These are phyloP conservation scores for Tetragnatha versicolor DNA, from an alignment of 1,140 invertebrate genomes.

Conservation along the genomic window DNA sequence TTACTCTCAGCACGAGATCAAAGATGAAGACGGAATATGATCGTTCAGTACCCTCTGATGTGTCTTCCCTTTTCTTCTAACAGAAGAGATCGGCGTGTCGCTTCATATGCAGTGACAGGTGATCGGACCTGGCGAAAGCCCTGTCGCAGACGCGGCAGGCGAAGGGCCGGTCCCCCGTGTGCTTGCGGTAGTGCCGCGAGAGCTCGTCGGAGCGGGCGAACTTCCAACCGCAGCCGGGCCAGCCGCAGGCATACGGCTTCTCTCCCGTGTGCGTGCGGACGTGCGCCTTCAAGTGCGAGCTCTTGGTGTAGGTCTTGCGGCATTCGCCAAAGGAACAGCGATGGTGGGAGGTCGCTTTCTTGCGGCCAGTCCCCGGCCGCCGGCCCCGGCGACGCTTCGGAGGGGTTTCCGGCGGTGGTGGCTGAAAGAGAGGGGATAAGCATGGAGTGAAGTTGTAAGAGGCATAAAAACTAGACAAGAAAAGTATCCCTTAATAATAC, in stretches of 20 bases:
- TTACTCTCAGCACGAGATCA: no score
- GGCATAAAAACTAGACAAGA: no score
- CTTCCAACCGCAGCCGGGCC: slow-evolving; percentile 83
- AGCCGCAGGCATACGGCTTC: slow-evolving; percentile 81
- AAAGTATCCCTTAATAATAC: no score
- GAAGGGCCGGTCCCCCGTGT: slow-evolving; percentile 66
- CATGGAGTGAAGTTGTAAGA: no score
- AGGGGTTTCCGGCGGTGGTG: slow-evolving; percentile 70
- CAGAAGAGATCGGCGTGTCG: slow-evolving; percentile 69
- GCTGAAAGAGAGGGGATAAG: no score
- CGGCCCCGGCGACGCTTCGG: slow-evolving; percentile 81
- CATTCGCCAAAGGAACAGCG: slow-evolving; percentile 64
- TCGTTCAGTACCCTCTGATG: no score
- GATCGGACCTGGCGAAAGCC: slow-evolving; percentile 76
- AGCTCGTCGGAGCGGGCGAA: slow-evolving; percentile 88
- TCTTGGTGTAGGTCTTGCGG: slow-evolving; percentile 69
- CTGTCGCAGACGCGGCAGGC: slow-evolving; percentile 9
- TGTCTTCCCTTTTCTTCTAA: no score
- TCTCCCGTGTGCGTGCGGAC: slow-evolving; percentile 79
- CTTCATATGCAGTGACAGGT: slow-evolving; percentile 96
- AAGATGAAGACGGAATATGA: no score
- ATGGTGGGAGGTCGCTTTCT: slow-evolving; percentile 23
- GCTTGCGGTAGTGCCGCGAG: slow-evolving; percentile 72
- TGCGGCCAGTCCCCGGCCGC: slow-evolving; percentile 77
- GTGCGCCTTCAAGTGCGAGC: slow-evolving; percentile 70